phyloP scores from a whole-genome alignment of 2,113 vertebrate species.

The Hydrochoerus hydrochaeris region DNA sequence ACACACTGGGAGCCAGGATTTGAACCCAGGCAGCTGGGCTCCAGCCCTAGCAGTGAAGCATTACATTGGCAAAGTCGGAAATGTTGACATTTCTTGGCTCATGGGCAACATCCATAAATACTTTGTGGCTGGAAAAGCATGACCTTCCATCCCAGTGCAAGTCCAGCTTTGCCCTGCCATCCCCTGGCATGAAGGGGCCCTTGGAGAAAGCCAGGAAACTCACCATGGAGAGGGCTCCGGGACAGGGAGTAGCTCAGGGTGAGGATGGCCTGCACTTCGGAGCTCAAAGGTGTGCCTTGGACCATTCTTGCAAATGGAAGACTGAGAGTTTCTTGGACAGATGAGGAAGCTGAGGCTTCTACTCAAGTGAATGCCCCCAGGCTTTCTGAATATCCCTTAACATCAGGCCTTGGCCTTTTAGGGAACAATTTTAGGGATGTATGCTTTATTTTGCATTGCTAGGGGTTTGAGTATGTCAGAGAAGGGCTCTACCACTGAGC shows the following conservation, averaged over 20 bases:
- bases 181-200: not conserved
- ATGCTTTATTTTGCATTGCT: not conserved
- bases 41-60: not conserved
- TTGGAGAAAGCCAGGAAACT: not conserved
- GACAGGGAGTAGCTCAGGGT: not conserved
- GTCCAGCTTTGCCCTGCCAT: constrained; percentile 40
- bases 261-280: rapidly evolving
- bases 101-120: not conserved
- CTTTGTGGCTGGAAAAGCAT: not conserved
- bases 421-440: not conserved
- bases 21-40: not conserved
- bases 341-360: constrained; percentile 31
- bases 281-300: not conserved
- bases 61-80: not conserved
- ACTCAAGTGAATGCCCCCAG: not conserved
- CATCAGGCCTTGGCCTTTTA: not conserved
- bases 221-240: not conserved
- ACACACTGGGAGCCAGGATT: not conserved
- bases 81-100: not conserved
- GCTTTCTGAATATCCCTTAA: not conserved
- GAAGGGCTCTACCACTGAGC: not conserved
- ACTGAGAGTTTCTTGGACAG: not conserved
- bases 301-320: not conserved
- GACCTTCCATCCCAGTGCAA: not conserved
- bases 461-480: not conserved